Base-by-base conservation (phyloP, 1,140 invertebrate genomes). In the Drosophila lacertosa region DNA sequence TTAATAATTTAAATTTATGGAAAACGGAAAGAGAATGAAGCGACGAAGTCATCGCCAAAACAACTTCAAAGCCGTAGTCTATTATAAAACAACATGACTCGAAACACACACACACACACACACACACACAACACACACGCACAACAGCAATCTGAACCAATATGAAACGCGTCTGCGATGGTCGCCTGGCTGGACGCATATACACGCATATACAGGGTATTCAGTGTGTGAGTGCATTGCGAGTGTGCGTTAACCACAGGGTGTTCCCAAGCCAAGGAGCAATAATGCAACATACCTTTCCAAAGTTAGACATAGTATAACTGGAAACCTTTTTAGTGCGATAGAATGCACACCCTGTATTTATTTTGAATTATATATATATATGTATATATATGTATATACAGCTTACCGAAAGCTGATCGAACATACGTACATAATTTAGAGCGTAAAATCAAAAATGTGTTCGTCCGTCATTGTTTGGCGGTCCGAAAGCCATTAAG, bases 1-100 rank as follows among this genome's bases (percentile, higher is more conserved):
- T 86, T 84, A 84, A 84, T 84, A 86, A 84, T 84, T 86, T 77
- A 86, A 84, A 84, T 86, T 84, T 86, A 86, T 84, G 81, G 73
- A 84, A 84, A 84, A 84, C 73, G 68, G 80, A 84, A 81, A 84
- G 77, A 84, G 81, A 80, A 86, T 86, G 73, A 86, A 84, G 81
- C 77, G 73, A 86, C 81, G 73, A 77, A 84, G 81, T 84, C 81
- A 84, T 84, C 76, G 81, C 81, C 81, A 86, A 80, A 84, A 80
- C 75, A 77, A 80, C 64, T 70, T 66, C 73, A 80, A 84, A 86
- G 77, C 81, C 66, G 65, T 84, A 77, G 81, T 84, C 76, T 84
- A 84, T 84, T 86, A 86, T 80, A 76, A 84, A 76, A 68, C 67
- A 80, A 84, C 81, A 86, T 80, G 76, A 76, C 81, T 75, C 64